Conservation (phyloP, 2,888 invertebrate species). For the Alcis repandata region DNA sequence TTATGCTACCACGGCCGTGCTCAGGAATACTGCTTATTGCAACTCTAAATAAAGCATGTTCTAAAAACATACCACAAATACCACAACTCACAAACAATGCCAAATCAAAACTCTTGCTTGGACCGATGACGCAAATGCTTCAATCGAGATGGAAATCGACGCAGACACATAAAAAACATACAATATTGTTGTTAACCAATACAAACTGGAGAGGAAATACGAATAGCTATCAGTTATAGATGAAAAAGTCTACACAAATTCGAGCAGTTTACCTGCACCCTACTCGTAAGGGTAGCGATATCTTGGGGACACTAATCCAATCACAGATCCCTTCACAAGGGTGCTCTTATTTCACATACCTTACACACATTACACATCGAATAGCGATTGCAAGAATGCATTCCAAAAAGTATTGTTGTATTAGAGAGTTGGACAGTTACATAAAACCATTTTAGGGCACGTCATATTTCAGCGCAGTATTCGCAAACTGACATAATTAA, state of each 20-base stretch:
- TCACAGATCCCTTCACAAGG: conserved; percentile 64
- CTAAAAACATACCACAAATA: conserved; percentile 35
- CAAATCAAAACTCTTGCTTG: conserved; percentile 30
- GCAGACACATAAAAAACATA: conserved; percentile 18
- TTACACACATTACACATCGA: conserved; percentile 17
- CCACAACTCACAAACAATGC: conserved; percentile 34
- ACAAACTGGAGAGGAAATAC: not conserved
- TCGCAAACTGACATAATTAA: not conserved
- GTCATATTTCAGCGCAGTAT: not conserved
- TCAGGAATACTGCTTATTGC: conserved; percentile 30
- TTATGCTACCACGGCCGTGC: conserved; percentile 35
- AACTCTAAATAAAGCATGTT: conserved; percentile 36
- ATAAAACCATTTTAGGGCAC: not conserved
- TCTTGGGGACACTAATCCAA: conserved; percentile 75
- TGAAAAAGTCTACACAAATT: conserved; percentile 24
- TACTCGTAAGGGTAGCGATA: conserved; percentile 52
- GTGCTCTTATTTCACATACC: conserved; percentile 34
- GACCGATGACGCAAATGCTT: conserved; percentile 27
- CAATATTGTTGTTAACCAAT: conserved; percentile 5
- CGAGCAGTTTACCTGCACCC: conserved; percentile 51
- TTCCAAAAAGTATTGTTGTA: not conserved
- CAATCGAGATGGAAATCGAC: conserved; percentile 15
- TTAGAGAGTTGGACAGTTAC: not conserved
- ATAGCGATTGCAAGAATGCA: conserved; percentile 1
- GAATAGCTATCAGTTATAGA: conserved; percentile 6